Evolutionary conservation across 2,888 invertebrate species (phyloP), one percentile per base, ranked within the genome.

Genomic region (Noctua fimbriata): DNA sequence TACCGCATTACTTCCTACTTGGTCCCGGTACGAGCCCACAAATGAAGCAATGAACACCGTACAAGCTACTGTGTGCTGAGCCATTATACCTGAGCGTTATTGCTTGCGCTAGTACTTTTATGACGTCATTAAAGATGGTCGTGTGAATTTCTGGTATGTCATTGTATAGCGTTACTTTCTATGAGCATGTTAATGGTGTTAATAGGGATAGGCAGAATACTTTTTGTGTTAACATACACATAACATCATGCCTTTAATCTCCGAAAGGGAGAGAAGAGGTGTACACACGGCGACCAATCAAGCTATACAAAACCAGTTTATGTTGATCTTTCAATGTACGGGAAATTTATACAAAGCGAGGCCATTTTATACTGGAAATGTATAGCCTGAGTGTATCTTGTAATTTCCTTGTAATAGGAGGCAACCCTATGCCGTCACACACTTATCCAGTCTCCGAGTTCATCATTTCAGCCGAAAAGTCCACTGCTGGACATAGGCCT

Each of bases 71-170:
- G 81, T 73, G 69, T 81, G 24, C 44, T 36, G 32, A 65, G 28
- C 81, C 55, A 81, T 80, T 81, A 75, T 60, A 60, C 70, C n/a
- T 55, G 49, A 69, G 32, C 44, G 14, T 78, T 80, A 79, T 52
- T 79, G 69, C 73, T 58, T 18, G 32, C 49, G 18, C 12, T 32
- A 44, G 74, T 58, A 74, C 69, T 69, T 66, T 66, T 71, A 44
- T 71, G 36, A 14, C n/a, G 69, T 24, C 47, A 47, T 55, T 70
- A 24, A 69, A 65, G 21, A 55, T 65, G 21, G 28, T 36, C 44
- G 70, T 65, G 63, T 28, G 47, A 55, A 65, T 47, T 21, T 63
- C 47, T 65, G 24, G 18, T 16, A 47, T n/a, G 10, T 41, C 21
- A 24, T 24, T 66, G 41, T 32, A 14, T 14, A 10, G 10, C 16